These are phyloP conservation scores for Sminthurinus aureus DNA, from an alignment of 2,888 invertebrate genomes.

Conservation along the genomic window DNA sequence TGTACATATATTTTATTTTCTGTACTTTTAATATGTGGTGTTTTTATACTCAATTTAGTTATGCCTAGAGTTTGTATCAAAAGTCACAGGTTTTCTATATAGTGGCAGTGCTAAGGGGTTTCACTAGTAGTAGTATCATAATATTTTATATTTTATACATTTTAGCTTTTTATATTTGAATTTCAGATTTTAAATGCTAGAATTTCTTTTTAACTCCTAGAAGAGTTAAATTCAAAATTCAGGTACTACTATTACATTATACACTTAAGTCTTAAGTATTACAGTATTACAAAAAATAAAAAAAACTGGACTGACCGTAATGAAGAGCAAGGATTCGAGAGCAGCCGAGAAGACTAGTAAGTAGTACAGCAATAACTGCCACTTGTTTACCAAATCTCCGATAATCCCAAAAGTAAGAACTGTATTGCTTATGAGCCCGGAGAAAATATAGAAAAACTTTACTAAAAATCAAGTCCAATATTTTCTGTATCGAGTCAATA, in stretches of 20 bases:
- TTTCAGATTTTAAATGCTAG: not conserved
- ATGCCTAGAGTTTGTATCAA: too few species aligned
- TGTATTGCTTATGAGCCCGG: constrained; percentile 43
- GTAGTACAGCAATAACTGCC: constrained; percentile 59
- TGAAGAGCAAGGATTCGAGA: constrained; percentile 71
- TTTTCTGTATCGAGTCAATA: constrained; percentile 80
- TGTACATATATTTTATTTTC: too few species aligned
- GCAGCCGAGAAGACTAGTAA: constrained; percentile 64
- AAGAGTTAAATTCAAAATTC: constrained; percentile 7
- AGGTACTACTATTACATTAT: not conserved
- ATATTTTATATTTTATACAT: too few species aligned
- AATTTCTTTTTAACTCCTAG: too few species aligned
- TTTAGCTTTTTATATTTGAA: too few species aligned
- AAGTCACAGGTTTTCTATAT: too few species aligned
- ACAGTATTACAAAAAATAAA: not conserved
- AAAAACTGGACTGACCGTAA: constrained; percentile 65
- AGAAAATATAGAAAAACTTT: constrained; percentile 50
- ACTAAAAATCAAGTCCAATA: constrained; percentile 63
- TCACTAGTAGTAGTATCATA: too few species aligned
- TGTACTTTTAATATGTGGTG: too few species aligned
- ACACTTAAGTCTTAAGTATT: too few species aligned
- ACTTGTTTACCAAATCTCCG: constrained; percentile 41
- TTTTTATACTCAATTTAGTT: too few species aligned
- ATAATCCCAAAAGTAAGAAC: constrained; percentile 48
- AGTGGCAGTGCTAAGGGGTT: too few species aligned